A percentile compares a stretch with the other conserved stretches of the same genome.
phyloP scores from a whole-genome alignment of 2,113 vertebrate species.

The Camelus dromedarius region DNA sequence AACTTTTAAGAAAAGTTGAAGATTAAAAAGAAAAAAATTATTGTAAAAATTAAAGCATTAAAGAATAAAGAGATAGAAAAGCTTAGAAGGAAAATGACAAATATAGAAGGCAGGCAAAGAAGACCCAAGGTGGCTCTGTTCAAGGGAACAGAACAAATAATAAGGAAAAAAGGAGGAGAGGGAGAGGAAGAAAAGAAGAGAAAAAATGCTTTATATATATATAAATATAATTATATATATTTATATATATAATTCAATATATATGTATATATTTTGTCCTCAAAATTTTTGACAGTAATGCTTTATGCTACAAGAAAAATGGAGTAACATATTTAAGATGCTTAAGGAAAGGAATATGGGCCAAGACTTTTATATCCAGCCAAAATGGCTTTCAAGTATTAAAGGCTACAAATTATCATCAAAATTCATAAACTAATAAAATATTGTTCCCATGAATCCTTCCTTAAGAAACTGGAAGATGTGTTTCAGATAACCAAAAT shows the following conservation, averaged over 20 bases:
- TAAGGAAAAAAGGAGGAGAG: not conserved
- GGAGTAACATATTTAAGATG: not conserved
- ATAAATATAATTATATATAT: no score
- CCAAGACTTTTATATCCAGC: not conserved
- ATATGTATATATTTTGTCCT: not conserved
- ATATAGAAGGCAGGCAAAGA: not conserved
- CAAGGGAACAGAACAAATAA: not conserved
- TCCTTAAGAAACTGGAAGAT: not conserved
- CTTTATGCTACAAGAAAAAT: not conserved
- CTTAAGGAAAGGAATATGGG: not conserved
- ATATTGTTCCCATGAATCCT: not conserved
- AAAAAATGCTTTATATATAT: not conserved
- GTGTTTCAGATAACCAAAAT: conserved; percentile 16
- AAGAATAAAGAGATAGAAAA: not conserved
- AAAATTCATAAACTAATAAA: conserved; percentile 3
- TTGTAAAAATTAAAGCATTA: not conserved
- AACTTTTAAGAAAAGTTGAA: not conserved
- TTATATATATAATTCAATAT: no score
- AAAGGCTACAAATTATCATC: not conserved
- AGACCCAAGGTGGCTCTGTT: not conserved
- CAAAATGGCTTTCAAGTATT: not conserved
- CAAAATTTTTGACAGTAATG: not conserved
- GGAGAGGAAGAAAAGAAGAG: not conserved
- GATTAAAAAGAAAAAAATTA: not conserved
- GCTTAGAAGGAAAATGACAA: not conserved